Conservation (phyloP, 2,113 vertebrate genomes). For the Nicator chloris region DNA sequence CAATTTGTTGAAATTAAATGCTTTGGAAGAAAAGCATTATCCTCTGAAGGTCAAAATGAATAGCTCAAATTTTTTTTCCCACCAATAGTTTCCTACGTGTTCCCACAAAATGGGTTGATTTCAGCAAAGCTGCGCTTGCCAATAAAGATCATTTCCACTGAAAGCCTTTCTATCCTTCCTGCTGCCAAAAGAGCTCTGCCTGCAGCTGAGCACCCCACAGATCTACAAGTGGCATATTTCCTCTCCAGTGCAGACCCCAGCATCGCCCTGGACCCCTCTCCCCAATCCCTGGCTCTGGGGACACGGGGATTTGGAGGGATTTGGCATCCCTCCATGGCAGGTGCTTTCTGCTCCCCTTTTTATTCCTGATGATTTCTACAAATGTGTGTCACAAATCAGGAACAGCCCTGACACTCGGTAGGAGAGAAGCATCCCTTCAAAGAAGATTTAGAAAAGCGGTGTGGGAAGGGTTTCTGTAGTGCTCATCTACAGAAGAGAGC, state of each 20-base stretch:
- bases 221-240: neutral
- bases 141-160: neutral
- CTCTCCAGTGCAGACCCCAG: neutral
- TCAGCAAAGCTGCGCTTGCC: neutral
- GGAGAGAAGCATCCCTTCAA: neutral
- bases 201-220: neutral
- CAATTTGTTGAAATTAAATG: neutral
- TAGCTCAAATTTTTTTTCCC: neutral
- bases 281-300: neutral
- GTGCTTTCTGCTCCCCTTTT: neutral
- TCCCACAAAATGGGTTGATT: neutral
- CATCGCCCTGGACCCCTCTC: accelerated
- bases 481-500: neutral
- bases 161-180: neutral
- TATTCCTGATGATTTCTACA: neutral
- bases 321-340: neutral
- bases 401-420: neutral
- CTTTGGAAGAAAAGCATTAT: neutral
- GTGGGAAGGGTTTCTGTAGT: neutral
- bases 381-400: neutral
- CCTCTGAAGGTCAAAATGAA: neutral
- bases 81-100: neutral
- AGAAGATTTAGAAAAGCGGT: neutral
- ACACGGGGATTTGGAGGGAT: neutral
- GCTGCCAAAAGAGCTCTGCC: neutral